A percentile compares a stretch with the other conserved stretches of the same genome.
Conservation (phyloP, 1,140 invertebrate genomes). For the Halesus radiatus region DNA sequence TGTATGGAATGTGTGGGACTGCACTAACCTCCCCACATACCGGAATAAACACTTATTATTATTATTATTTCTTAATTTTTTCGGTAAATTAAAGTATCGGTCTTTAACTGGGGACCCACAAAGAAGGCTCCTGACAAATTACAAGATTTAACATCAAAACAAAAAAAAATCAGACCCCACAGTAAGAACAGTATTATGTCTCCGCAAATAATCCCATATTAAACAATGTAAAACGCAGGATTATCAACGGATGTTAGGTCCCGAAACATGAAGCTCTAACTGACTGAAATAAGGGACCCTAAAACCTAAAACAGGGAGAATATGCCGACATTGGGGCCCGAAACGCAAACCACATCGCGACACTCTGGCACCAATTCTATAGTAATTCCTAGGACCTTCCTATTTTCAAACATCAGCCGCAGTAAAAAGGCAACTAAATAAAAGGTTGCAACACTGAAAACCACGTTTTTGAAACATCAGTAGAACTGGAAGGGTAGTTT, state of each 20-base stretch:
- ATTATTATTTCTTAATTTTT: too few relatives aligned
- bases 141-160: not conserved
- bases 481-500: too few relatives aligned
- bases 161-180: not conserved
- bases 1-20: too few relatives aligned
- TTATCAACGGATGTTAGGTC: not conserved
- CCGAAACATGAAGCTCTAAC: not conserved
- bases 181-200: not conserved
- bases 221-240: not conserved
- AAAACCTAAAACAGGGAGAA: not conserved
- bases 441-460: not conserved
- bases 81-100: too few relatives aligned
- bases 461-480: too few relatives aligned
- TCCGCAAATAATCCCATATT: conserved; percentile 11
- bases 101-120: too few relatives aligned
- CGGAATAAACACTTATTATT: too few relatives aligned
- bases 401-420: not conserved
- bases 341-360: not conserved
- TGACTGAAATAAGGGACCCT: not conserved
- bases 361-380: not conserved
- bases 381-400: not conserved
- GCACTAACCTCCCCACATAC: too few relatives aligned
- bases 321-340: conserved; percentile 2
- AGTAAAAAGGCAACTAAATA: not conserved
- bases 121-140: too few relatives aligned